A percentile compares a stretch with the other conserved stretches of the same genome.
Evolutionary conservation across 2,888 invertebrate species (phyloP).

Genomic region (Pachymerium ferrugineum): DNA sequence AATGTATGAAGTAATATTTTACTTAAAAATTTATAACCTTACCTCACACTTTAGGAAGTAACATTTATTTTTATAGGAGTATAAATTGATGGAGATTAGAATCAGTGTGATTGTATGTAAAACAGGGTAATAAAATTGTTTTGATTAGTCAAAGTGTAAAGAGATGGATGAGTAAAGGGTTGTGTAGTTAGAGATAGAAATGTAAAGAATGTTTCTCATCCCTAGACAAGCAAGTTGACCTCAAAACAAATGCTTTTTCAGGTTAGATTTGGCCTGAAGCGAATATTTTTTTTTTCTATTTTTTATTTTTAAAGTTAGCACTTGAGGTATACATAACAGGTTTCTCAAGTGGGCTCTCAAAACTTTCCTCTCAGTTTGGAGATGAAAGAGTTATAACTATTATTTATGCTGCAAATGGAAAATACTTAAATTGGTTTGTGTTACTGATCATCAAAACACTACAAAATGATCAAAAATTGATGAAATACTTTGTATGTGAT

Average conservation of each 20-base stretch:
- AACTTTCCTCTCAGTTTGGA: not conserved
- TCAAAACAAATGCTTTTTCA: conserved; percentile 20
- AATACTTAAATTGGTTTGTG: not conserved
- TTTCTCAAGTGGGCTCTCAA: not conserved
- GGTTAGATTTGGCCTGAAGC: not conserved
- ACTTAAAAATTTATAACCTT: too few relatives aligned
- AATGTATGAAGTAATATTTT: not conserved
- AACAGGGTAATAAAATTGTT: too few relatives aligned
- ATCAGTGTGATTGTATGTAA: too few relatives aligned
- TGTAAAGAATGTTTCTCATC: conserved; percentile 10
- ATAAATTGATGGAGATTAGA: too few relatives aligned
- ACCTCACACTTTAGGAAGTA: too few relatives aligned
- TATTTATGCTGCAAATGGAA: too few relatives aligned
- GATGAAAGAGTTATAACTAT: not conserved
- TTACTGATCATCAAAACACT: too few relatives aligned
- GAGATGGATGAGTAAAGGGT: too few relatives aligned
- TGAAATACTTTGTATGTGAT: too few relatives aligned
- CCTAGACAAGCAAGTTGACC: conserved; percentile 14
- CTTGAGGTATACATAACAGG: not conserved
- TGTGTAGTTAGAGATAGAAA: conserved; percentile 5
- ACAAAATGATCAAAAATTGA: too few relatives aligned
- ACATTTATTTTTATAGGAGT: too few relatives aligned
- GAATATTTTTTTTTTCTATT: not conserved
- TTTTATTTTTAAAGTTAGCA: not conserved
- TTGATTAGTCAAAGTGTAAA: too few relatives aligned